These are phyloP conservation scores for Augochlorella aurata DNA, from an alignment of 2,888 invertebrate species.

Conservation along the genomic window DNA sequence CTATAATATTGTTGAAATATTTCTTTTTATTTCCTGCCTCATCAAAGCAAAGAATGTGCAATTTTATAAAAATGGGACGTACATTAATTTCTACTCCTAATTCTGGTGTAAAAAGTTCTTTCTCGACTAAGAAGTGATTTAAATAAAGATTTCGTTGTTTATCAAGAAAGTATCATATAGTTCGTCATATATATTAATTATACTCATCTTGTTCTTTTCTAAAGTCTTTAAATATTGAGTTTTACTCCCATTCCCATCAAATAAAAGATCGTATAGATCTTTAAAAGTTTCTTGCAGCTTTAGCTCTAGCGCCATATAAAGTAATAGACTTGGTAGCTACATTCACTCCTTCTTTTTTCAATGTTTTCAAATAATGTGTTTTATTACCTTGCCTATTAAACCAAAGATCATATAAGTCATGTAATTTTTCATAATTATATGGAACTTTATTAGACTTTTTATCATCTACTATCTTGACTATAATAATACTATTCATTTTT, in stretches of 20 bases:
- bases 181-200: constrained; percentile 17
- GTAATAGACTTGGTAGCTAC: constrained; percentile 65
- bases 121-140: constrained; percentile 48
- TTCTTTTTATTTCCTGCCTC: constrained; percentile 70
- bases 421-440: too few species aligned
- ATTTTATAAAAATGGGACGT: constrained; percentile 73
- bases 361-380: constrained; percentile 6
- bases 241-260: constrained; percentile 55
- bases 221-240: constrained; percentile 58
- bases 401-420: constrained; percentile 69
- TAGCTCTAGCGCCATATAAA: constrained; percentile 55
- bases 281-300: constrained; percentile 69
- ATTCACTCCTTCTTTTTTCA: constrained; percentile 29
- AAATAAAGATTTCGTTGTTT: constrained; percentile 68
- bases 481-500: too few species aligned
- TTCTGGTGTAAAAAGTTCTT: constrained; percentile 62
- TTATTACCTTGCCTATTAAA: constrained; percentile 60
- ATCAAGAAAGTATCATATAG: constrained; percentile 70
- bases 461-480: too few species aligned
- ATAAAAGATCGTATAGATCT: constrained; percentile 66
- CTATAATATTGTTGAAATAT: constrained; percentile 72
- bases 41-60: constrained; percentile 73
- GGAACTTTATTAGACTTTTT: too few species aligned
- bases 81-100: constrained; percentile 70
- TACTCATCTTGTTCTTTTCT: neutral